Conservation (phyloP, 2,888 invertebrate genomes). For the Apotomis capreana region DNA sequence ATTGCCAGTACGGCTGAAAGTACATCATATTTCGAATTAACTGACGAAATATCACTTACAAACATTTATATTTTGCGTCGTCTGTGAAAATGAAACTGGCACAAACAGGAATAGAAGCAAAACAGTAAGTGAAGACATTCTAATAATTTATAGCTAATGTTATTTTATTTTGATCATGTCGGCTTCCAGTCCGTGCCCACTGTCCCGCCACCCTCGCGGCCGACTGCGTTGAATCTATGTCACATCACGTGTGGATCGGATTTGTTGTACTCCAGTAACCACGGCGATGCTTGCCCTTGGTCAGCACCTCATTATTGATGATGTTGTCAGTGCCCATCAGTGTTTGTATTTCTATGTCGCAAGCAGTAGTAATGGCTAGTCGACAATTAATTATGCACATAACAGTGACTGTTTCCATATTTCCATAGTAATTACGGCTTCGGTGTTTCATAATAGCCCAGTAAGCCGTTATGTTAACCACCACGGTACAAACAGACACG, state of each 20-base stretch:
- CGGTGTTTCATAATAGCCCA: background rate
- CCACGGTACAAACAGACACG: too few relatives aligned
- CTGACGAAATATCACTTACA: constrained; percentile 80
- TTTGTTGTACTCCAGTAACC: constrained; percentile 71
- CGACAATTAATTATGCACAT: background rate
- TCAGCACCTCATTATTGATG: constrained; percentile 62
- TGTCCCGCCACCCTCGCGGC: constrained; percentile 45
- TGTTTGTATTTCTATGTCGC: constrained; percentile 48
- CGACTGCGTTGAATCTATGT: constrained; percentile 47
- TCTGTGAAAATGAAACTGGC: constrained; percentile 73
- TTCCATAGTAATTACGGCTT: background rate
- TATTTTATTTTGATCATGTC: constrained; percentile 38
- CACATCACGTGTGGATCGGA: constrained; percentile 47
- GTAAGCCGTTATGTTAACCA: too few relatives aligned
- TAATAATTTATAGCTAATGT: constrained; percentile 33
- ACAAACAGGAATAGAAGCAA: constrained; percentile 53
- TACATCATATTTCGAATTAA: constrained; percentile 38
- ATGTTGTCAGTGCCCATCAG: constrained; percentile 59
- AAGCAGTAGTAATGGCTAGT: constrained; percentile 20
- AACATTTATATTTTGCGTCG: constrained; percentile 88
- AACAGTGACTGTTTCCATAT: background rate
- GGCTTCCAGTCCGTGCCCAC: constrained; percentile 42
- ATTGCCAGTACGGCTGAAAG: constrained; percentile 3
- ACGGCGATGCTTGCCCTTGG: constrained; percentile 75
- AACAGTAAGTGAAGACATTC: constrained; percentile 46